Evolutionary conservation across 64 coral and sea anemone species (phyloP), one percentile per base, ranked within the genome.

Genomic region (Montipora capricornis): DNA sequence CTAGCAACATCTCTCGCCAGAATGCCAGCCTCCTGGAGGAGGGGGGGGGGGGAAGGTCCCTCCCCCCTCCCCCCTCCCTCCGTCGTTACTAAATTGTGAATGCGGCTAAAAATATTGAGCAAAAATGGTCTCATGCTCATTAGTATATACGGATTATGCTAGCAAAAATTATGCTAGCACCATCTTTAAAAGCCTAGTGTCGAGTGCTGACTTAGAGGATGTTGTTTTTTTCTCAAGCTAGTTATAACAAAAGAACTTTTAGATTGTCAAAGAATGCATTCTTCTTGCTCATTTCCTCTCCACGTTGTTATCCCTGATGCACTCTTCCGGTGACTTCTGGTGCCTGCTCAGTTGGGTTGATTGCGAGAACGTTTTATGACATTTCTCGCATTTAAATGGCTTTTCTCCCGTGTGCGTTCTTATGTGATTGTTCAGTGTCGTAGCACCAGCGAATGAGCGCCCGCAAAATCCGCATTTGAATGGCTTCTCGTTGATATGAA

Each of bases 401-500:
- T 95, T 95, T 77, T 95, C 94, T 49, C 94, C 94, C 8, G 94
- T 95, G 53, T 95, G 94, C 68, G 94, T 95, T 81, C 94, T 55
- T 50, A 95, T 95, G 58, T 95, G 94, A 92, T 95, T 95, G 62
- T 95, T 95, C 24, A 95, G 84, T 49, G 94, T 95, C 17, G 94
- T 95, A 44, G 94, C 94, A 24, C 94, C 94, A 12, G 94, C 94
- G 45, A 95, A 95, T 26, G 94, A 95, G 53, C 94, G 88, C 48
- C 94, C 94, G 50, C 94, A 95, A 80, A 95, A 95, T 2, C 94
- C 94, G 74, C 94, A 95, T 69, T 95, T 95, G 61, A 95, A 95
- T 92, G 94, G 94, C 44, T 95, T 95, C 61, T 95, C 94, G 64
- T 95, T 95, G 44, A 95, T 92, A 44, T 95, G 94, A 80, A 84